Evolutionary conservation across 2,113 vertebrate genomes (phyloP).

Genomic region (Phalacrocorax carbo): DNA sequence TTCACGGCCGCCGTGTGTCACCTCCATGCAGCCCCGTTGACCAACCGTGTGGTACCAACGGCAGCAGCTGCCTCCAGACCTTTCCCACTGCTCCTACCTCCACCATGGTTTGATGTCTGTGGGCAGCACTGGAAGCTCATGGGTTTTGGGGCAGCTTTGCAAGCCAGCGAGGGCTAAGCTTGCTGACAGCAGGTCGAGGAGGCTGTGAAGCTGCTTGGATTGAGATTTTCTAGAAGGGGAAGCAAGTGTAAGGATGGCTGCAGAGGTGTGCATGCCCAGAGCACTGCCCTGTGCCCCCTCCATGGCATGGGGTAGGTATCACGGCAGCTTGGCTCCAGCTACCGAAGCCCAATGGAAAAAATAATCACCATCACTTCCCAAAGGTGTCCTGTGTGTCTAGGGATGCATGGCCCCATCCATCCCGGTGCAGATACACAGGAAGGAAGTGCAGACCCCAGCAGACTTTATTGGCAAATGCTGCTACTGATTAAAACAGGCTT

Average conservation of each 20-base stretch:
- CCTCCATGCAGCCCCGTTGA: accelerated
- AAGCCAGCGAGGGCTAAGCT: not conserved
- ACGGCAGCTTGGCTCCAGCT: not conserved
- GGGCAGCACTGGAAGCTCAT: not conserved
- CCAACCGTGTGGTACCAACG: accelerated
- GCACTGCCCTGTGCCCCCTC: no score
- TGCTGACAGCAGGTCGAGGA: not conserved
- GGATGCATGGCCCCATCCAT: not conserved
- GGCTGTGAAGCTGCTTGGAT: not conserved
- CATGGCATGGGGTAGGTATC: accelerated
- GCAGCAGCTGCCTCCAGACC: not conserved
- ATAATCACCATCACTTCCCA: not conserved
- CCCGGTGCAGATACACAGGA: not conserved
- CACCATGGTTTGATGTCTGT: not conserved
- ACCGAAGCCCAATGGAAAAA: not conserved
- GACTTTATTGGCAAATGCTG: conserved; percentile 41
- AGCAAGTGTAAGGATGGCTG: not conserved
- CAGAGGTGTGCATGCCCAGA: accelerated
- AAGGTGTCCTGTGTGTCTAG: not conserved
- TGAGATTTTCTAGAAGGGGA: not conserved
- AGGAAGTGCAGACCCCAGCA: not conserved
- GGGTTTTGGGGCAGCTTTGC: not conserved
- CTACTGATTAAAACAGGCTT: conserved; percentile 68
- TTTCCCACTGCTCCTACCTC: accelerated
- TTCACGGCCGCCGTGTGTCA: not conserved